Percentiles rank a stretch among this genome's conserved stretches.
phyloP scores from a whole-genome alignment of 2,113 vertebrate genomes.

The Raja brachyura region DNA sequence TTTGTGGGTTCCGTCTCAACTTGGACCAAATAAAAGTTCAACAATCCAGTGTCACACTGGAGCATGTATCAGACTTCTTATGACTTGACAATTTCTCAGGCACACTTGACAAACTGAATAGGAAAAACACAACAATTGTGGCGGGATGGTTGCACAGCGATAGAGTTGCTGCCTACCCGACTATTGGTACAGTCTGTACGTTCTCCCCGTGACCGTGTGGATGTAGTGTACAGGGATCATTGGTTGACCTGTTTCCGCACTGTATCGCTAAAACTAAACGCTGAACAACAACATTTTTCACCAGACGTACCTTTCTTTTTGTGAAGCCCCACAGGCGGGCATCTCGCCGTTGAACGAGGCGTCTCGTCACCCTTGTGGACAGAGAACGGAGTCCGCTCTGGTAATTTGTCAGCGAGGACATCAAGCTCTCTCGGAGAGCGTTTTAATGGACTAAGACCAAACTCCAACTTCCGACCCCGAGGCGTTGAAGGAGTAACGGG shows the following conservation, averaged over 20 bases:
- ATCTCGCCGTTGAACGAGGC: conserved; percentile 43
- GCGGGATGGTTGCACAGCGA: no score
- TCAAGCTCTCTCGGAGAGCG: conserved; percentile 47
- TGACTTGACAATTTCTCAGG: background rate
- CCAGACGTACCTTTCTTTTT: conserved; percentile 64
- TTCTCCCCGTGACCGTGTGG: no score
- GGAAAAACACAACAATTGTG: no score
- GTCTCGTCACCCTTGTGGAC: conserved; percentile 48
- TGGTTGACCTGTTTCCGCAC: no score
- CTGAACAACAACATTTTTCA: background rate
- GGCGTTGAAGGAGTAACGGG: conserved; percentile 24
- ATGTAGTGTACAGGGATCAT: no score
- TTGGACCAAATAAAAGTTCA: background rate
- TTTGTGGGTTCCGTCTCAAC: background rate
- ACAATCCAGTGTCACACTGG: background rate
- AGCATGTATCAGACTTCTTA: background rate
- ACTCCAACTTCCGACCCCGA: conserved; percentile 49
- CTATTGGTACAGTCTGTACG: no score
- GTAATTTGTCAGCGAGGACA: background rate
- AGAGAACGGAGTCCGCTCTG: accelerated
- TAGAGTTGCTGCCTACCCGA: no score
- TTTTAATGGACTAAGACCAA: conserved; percentile 42
- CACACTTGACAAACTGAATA: background rate
- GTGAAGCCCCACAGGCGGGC: conserved; percentile 51
- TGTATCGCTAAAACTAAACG: no score